phyloP scores from a whole-genome alignment of 2,797 vertebrate genomes.

The Enteromius paludinosus region DNA sequence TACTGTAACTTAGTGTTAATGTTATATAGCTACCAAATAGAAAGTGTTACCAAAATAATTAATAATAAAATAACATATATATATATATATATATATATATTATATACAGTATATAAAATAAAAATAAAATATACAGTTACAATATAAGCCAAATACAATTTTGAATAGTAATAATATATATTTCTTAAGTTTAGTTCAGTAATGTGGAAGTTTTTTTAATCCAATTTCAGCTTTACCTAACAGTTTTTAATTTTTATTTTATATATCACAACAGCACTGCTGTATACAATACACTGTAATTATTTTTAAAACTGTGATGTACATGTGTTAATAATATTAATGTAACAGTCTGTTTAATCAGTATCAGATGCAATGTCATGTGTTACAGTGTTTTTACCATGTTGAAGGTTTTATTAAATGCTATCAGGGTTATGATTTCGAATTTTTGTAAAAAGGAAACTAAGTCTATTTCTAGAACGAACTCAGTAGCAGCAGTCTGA shows the following conservation, averaged over 20 bases:
- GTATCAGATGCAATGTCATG: neutral
- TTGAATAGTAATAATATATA: too few species aligned
- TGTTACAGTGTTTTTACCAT: neutral
- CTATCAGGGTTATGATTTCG: neutral
- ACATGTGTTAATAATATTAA: neutral
- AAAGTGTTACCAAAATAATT: neutral
- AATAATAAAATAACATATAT: neutral
- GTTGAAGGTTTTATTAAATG: neutral
- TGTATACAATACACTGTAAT: too few species aligned
- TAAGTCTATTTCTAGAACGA: neutral
- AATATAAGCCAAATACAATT: too few species aligned
- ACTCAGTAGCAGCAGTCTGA: neutral
- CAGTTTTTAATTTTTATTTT: too few species aligned
- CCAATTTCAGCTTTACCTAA: neutral
- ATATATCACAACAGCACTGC: neutral
- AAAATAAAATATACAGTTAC: neutral
- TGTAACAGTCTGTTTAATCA: neutral
- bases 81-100: too few species aligned
- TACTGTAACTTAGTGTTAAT: too few species aligned
- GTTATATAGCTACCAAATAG: too few species aligned
- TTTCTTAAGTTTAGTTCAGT: neutral
- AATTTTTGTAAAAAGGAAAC: neutral
- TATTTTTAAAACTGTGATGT: neutral
- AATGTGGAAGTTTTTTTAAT: neutral
- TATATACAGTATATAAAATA: neutral